Base-by-base conservation (phyloP, 2,797 vertebrate genomes). In the Falco naumanni region DNA sequence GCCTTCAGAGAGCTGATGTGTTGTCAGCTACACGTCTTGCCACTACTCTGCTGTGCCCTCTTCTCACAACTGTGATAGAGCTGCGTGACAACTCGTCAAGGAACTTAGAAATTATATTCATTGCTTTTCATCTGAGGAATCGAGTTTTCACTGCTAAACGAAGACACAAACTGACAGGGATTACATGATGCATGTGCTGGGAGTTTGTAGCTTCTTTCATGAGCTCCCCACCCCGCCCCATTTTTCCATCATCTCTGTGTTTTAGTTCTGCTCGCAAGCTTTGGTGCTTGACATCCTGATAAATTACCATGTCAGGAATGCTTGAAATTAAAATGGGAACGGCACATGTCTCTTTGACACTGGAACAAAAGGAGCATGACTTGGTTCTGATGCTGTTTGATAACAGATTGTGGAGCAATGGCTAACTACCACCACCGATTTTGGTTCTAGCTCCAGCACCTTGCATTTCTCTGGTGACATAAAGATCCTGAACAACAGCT, bases 131-230 rank as follows among this genome's bases (percentile, higher is more conserved):
- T 95, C 76, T 63, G 82, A 94, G 79, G 76, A 96, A 95, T 79
- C 84, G 85, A 92, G 72, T 84, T 93, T 96, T 93, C 70, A 87
- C 76, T 90, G 81, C 66, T 96, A 96, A 96, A 91, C 60, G 93
- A 96, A 96, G 87, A 90, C 72, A 79, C 29, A 65, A 64, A 92
- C 78, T 91, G 94, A 91, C 93, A 95, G 82, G 79, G 84, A 91
- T 96, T 95, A 88, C 50, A 66, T 57, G 92, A 92, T 93, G 83
- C 54, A 54, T 86, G 41, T 89, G 69, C 48, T 90, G 33, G 22
- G 13, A 76, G 56, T n/a, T 85, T 83, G 75, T 65, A 69, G 39
- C 31, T 79, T 79, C 91, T 91, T 66, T 68, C 80, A 43, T 76
- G 80, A 87, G 13, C 28, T 63, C 6, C n/a, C 26, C 11, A 16